Conservation (phyloP, 1,140 invertebrate genomes). For the Lethocerus indicus region DNA sequence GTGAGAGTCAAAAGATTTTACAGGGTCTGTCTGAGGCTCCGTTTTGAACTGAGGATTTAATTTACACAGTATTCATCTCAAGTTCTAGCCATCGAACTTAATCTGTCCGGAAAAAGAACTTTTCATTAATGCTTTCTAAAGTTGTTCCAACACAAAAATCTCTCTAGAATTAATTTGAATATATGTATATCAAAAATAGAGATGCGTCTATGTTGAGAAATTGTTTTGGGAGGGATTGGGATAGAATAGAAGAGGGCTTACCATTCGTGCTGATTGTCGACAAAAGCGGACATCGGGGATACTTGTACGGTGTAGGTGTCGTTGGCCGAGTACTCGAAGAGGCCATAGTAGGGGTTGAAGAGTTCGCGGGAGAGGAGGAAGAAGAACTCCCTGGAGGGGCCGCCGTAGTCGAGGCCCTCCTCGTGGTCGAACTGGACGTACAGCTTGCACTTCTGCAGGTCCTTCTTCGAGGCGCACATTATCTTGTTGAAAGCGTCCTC, state of each 20-base stretch:
- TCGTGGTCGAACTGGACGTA: slow-evolving; percentile 92
- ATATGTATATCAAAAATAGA: too few relatives aligned
- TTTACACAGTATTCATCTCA: too few relatives aligned
- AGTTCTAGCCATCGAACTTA: too few relatives aligned
- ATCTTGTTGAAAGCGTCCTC: slow-evolving; percentile 94
- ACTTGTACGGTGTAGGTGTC: slow-evolving; percentile 97
- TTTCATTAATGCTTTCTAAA: too few relatives aligned
- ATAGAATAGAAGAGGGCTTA: slow-evolving; percentile 25
- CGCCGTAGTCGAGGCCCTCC: slow-evolving; percentile 93
- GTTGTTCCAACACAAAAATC: too few relatives aligned
- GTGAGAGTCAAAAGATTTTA: too few relatives aligned
- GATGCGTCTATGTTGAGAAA: too few relatives aligned
- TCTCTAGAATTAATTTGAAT: too few relatives aligned
- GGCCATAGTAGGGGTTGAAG: slow-evolving; percentile 95
- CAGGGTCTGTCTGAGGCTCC: too few relatives aligned
- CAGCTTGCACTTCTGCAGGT: slow-evolving; percentile 85
- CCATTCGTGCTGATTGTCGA: slow-evolving; percentile 97
- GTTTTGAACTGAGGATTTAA: too few relatives aligned
- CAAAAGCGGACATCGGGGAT: slow-evolving; percentile 91
- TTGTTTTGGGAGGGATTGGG: too few relatives aligned
- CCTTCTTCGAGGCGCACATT: slow-evolving; percentile 90
- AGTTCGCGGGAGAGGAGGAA: slow-evolving; percentile 88
- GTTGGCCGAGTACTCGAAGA: slow-evolving; percentile 96
- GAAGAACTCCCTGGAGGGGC: slow-evolving; percentile 92
- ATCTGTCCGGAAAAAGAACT: too few relatives aligned